Evolutionary conservation across 2,113 vertebrate species (phyloP).

Genomic region (Elanoides forficatus): DNA sequence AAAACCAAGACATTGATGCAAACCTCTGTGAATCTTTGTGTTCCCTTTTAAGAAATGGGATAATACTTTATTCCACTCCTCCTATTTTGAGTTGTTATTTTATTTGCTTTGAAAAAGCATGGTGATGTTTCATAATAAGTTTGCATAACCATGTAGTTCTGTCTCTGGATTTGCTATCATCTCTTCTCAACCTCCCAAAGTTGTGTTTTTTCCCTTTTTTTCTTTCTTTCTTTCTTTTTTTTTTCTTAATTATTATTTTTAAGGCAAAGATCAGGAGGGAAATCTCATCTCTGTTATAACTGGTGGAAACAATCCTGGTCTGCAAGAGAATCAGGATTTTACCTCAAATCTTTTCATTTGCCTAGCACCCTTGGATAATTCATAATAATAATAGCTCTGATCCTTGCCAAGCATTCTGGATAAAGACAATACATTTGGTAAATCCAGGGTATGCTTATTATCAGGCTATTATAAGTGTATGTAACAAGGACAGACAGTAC

Average conservation of each 20-base stretch:
- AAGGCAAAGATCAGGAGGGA: background rate
- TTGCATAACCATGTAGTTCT: conserved; percentile 9
- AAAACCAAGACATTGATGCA: background rate
- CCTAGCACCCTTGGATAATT: background rate
- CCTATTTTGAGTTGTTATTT: conserved; percentile 12
- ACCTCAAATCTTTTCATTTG: background rate
- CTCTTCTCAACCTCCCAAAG: background rate
- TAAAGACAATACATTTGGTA: background rate
- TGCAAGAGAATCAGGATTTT: background rate
- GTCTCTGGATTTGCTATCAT: background rate
- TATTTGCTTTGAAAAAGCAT: conserved; percentile 4
- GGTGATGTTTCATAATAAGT: background rate
- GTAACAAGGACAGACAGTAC: background rate
- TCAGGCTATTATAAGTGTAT: background rate
- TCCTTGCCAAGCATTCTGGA: background rate
- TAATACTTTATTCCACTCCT: background rate
- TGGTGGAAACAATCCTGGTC: background rate
- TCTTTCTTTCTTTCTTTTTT: background rate
- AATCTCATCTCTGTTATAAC: background rate
- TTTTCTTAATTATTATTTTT: background rate
- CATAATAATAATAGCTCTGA: background rate
- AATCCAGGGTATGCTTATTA: background rate
- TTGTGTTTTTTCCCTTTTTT: background rate
- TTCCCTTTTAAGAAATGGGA: background rate
- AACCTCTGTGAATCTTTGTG: background rate